phyloP scores from a whole-genome alignment of 2,888 invertebrate species.

The Hemicrepidius hirtus region DNA sequence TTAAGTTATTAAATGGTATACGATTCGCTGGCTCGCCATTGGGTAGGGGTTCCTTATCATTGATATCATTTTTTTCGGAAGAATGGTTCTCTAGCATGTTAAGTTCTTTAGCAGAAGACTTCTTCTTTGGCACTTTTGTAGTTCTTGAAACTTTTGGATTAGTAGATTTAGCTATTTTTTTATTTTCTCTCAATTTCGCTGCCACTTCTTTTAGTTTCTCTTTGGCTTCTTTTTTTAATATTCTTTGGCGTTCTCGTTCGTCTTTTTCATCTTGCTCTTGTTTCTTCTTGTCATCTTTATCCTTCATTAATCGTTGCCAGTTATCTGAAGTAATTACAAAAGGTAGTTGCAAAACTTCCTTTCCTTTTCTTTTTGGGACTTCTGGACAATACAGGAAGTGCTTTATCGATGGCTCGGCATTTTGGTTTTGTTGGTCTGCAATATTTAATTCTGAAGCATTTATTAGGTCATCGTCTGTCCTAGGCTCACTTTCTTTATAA shows the following conservation, averaged over 20 bases:
- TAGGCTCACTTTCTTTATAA: too few relatives aligned
- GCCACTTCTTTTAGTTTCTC: neutral
- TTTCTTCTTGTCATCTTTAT: neutral
- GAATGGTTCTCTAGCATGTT: neutral
- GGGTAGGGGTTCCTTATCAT: too few relatives aligned
- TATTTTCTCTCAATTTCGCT: neutral
- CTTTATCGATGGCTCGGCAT: neutral
- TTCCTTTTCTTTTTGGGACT: neutral
- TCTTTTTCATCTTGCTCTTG: neutral
- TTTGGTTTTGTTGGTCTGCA: too few relatives aligned
- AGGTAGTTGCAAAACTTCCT: neutral
- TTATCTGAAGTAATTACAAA: slow-evolving; percentile 5
- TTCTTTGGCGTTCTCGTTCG: neutral
- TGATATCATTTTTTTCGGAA: too few relatives aligned
- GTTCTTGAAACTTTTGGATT: neutral
- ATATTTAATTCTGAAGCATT: too few relatives aligned
- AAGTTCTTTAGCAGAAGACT: neutral
- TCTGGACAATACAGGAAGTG: neutral
- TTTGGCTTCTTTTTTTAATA: neutral
- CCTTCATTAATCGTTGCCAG: slow-evolving; percentile 1
- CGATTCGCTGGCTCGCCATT: too few relatives aligned
- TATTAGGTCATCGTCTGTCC: too few relatives aligned
- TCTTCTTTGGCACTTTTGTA: neutral
- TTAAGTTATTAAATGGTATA: too few relatives aligned
- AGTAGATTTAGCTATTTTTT: neutral